Evolutionary conservation across 2,797 vertebrate genomes (phyloP).

Genomic region (Gobio occitaniae): DNA sequence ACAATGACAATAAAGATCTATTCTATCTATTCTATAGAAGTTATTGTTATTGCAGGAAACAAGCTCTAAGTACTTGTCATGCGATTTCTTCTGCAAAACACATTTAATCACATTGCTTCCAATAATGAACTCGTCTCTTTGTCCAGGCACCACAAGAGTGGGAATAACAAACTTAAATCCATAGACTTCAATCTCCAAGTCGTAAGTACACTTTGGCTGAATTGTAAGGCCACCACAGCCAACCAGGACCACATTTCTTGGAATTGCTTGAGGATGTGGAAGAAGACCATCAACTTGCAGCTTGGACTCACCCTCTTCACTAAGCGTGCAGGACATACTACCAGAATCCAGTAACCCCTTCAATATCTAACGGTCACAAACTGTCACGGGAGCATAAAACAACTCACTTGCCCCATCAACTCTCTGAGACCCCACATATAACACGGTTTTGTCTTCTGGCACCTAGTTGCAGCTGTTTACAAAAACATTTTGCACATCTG

Average conservation of each 20-base stretch:
- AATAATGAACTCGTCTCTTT: background rate
- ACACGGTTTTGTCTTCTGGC: conserved; percentile 8
- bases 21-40: no score
- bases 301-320: conserved; percentile 32
- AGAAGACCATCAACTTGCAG: conserved; percentile 35
- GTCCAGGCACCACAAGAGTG: conserved; percentile 12
- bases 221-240: conserved; percentile 45
- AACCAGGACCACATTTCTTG: conserved; percentile 42
- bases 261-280: background rate
- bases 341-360: conserved; percentile 10
- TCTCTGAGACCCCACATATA: conserved; percentile 36
- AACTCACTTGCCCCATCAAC: conserved; percentile 36
- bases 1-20: no score
- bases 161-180: conserved; percentile 5
- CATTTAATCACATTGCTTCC: background rate
- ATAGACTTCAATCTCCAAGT: conserved; percentile 44
- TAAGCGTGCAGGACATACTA: conserved; percentile 42
- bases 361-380: background rate
- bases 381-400: conserved; percentile 44
- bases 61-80: background rate
- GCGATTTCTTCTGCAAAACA: background rate
- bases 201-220: conserved; percentile 33
- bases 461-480: conserved; percentile 30
- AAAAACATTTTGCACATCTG: conserved; percentile 20
- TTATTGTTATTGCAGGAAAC: conserved; percentile 9